phyloP scores from a whole-genome alignment of 2,797 vertebrate genomes.

The Moxostoma hubbsi region DNA sequence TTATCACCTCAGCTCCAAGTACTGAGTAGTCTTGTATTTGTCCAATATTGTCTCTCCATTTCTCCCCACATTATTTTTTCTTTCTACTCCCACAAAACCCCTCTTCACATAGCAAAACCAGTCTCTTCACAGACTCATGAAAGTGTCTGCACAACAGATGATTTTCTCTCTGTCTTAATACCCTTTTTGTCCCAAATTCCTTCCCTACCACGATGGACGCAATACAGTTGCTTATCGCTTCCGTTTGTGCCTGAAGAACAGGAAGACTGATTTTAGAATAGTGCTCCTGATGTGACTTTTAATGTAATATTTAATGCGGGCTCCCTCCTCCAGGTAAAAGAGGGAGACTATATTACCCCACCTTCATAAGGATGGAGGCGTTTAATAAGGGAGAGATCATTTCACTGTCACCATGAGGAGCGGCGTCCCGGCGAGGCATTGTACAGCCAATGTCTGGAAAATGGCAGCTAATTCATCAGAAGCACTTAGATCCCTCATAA shows the following conservation, averaged over 20 bases:
- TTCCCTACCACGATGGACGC: slow-evolving; percentile 62
- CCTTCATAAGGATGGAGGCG: slow-evolving; percentile 75
- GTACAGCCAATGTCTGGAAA: slow-evolving; percentile 66
- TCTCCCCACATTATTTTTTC: not conserved
- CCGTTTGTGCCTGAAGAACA: slow-evolving; percentile 63
- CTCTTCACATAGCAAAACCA: slow-evolving; percentile 9
- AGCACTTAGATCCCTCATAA: slow-evolving; percentile 57
- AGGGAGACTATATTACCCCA: slow-evolving; percentile 63
- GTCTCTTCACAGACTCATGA: not conserved
- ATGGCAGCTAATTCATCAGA: slow-evolving; percentile 70
- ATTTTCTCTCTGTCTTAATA: slow-evolving; percentile 5
- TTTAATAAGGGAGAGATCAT: slow-evolving; percentile 85
- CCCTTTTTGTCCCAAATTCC: slow-evolving; percentile 22
- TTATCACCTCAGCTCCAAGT: slow-evolving; percentile 4
- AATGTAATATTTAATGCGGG: slow-evolving; percentile 65
- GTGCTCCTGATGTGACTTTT: slow-evolving; percentile 57
- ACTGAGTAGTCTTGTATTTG: slow-evolving; percentile 5
- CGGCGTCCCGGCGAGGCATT: slow-evolving; percentile 68
- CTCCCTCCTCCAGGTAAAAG: slow-evolving; percentile 68
- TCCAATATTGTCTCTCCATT: not conserved
- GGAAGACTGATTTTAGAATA: slow-evolving; percentile 41
- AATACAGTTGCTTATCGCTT: slow-evolving; percentile 78
- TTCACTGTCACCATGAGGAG: slow-evolving; percentile 77
- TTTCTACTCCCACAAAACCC: slow-evolving; percentile 2
- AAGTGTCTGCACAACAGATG: slow-evolving; percentile 28